These are phyloP conservation scores for Piliocolobus tephrosceles DNA, from an alignment of 2,113 vertebrate genomes.

Conservation along the genomic window DNA sequence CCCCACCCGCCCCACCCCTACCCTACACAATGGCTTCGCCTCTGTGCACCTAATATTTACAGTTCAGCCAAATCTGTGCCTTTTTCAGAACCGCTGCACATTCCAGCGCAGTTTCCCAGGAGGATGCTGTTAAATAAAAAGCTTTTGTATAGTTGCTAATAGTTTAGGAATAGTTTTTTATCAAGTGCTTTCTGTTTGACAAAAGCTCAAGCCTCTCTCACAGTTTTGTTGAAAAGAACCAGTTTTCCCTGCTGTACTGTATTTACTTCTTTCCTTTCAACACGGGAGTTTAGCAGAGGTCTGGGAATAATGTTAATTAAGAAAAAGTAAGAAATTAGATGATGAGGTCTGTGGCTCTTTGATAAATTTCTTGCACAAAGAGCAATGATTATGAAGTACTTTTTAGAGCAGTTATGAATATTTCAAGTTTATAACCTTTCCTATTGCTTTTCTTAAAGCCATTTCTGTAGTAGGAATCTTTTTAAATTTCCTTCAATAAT, in stretches of 20 bases:
- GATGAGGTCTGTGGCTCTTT: neutral
- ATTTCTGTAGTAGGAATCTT: neutral
- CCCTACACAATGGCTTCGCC: slow-evolving; percentile 36
- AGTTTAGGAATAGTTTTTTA: slow-evolving; percentile 52
- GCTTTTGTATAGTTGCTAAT: slow-evolving; percentile 35
- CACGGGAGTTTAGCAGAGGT: slow-evolving; percentile 43
- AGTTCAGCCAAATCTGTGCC: slow-evolving; percentile 36
- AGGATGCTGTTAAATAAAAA: slow-evolving; percentile 49
- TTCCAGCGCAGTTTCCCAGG: slow-evolving; percentile 58
- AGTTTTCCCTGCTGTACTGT: slow-evolving; percentile 50
- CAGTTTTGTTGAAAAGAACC: slow-evolving; percentile 22
- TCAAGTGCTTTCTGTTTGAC: slow-evolving; percentile 32
- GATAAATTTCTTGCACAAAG: neutral
- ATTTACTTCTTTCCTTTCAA: slow-evolving; percentile 65
- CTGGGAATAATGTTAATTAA: slow-evolving; percentile 69
- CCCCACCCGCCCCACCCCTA: neutral
- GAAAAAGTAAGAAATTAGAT: slow-evolving; percentile 46
- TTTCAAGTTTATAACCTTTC: slow-evolving; percentile 18
- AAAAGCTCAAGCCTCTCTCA: slow-evolving; percentile 13
- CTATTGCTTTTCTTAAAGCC: neutral
- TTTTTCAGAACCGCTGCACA: slow-evolving; percentile 43
- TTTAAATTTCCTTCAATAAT: neutral
- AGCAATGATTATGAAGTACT: neutral
- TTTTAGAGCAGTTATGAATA: neutral
- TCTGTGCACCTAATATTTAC: slow-evolving; percentile 49